These are phyloP conservation scores for Zaprionus vittiger DNA, from an alignment of 1,140 invertebrate genomes.

Conservation along the genomic window DNA sequence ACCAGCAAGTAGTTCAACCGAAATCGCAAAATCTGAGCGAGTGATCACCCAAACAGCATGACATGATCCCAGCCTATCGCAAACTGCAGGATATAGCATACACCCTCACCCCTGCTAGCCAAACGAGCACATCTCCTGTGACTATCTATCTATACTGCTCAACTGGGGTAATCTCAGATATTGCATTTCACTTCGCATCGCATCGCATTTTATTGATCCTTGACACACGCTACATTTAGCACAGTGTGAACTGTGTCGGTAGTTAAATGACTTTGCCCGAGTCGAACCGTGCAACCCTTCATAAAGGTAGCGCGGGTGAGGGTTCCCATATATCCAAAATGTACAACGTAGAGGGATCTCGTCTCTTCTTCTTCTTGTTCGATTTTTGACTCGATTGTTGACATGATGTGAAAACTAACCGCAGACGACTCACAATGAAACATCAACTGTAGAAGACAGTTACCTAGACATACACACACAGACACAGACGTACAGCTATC, in stretches of 20 bases:
- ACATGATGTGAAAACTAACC: constrained; percentile 74
- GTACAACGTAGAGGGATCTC: constrained; percentile 7
- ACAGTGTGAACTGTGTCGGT: constrained; percentile 66
- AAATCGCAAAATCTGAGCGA: constrained; percentile 32
- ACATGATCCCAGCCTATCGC: constrained; percentile 16
- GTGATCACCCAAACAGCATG: constrained; percentile 51
- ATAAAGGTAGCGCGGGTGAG: constrained; percentile 14
- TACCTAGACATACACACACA: constrained; percentile 17
- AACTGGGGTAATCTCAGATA: constrained; percentile 27
- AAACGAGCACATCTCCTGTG: background rate
- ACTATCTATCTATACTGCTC: constrained; percentile 11
- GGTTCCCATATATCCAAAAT: background rate
- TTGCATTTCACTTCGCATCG: constrained; percentile 44
- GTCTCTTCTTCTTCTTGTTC: constrained; percentile 19
- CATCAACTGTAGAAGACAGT: constrained; percentile 41
- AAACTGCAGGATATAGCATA: background rate
- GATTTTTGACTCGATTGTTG: constrained; percentile 73
- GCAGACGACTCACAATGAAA: constrained; percentile 62
- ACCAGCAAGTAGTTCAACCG: constrained; percentile 25
- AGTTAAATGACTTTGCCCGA: constrained; percentile 70
- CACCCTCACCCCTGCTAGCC: background rate
- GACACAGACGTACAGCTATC: background rate
- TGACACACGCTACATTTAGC: constrained; percentile 70
- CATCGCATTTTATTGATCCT: constrained; percentile 47
- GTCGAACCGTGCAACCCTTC: constrained; percentile 16